phyloP scores from a whole-genome alignment of 2,797 vertebrate species.

The Pseudochromis fuscus region DNA sequence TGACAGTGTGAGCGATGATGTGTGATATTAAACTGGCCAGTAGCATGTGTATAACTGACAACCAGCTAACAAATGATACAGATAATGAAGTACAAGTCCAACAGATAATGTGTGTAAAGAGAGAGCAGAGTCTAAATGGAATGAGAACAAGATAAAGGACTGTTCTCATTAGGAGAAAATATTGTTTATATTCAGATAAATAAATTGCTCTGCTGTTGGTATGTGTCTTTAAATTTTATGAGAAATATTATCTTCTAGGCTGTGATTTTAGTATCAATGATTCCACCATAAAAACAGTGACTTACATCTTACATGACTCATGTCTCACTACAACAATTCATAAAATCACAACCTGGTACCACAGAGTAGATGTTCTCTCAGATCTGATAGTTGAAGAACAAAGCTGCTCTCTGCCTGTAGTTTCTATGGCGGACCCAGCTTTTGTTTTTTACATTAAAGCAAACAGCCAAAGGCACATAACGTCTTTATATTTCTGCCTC shows the following conservation, averaged over 20 bases:
- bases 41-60: conserved; percentile 33
- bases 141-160: neutral
- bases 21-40: conserved; percentile 69
- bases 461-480: conserved; percentile 72
- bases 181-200: too few relatives aligned
- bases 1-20: conserved; percentile 65
- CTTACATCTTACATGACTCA: conserved; percentile 9
- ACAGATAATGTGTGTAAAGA: too few relatives aligned
- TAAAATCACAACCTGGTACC: conserved; percentile 26
- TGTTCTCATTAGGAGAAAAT: neutral
- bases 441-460: conserved; percentile 50
- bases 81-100: conserved; percentile 45
- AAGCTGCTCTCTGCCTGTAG: conserved; percentile 32
- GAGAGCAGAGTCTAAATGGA: neutral
- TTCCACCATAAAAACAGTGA: neutral
- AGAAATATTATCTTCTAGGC: neutral
- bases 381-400: conserved; percentile 70
- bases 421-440: conserved; percentile 25
- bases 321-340: conserved; percentile 28
- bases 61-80: conserved; percentile 49
- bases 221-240: neutral
- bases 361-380: conserved; percentile 47
- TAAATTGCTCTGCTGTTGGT: too few relatives aligned
- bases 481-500: conserved; percentile 51
- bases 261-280: neutral